A percentile compares a stretch with the other conserved stretches of the same genome.
phyloP scores from a whole-genome alignment of 2,888 invertebrate genomes.

The Steromphala cineraria region DNA sequence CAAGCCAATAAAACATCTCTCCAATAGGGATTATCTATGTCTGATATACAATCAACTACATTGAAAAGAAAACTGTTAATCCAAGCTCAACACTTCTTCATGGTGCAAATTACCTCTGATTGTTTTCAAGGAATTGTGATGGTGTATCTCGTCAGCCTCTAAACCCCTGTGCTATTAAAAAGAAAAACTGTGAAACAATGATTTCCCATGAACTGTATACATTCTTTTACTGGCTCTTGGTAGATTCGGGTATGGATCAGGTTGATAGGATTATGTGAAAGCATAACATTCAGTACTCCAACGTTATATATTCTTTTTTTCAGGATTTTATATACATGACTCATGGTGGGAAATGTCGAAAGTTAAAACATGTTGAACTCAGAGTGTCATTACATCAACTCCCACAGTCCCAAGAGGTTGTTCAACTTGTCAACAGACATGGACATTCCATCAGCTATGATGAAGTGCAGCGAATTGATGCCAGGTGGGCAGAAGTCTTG shows the following conservation, averaged over 20 bases:
- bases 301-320: conserved; percentile 20
- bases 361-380: no score
- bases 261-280: conserved; percentile 5
- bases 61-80: no score
- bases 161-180: conserved; percentile 15
- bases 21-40: no score
- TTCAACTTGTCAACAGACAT: no score
- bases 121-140: not conserved
- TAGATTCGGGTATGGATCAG: not conserved
- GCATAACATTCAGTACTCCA: conserved; percentile 3
- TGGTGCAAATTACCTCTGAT: no score
- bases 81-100: no score
- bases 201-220: conserved; percentile 9
- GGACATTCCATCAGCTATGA: no score
- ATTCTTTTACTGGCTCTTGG: conserved; percentile 14
- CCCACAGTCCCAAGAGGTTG: conserved; percentile 26
- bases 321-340: conserved; percentile 23
- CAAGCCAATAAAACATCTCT: no score
- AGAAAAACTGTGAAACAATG: not conserved
- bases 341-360: conserved; percentile 24
- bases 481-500: no score
- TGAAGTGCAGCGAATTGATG: no score
- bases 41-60: no score
- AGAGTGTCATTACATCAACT: conserved; percentile 23
- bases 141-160: conserved; percentile 22